Conservation (phyloP, 2,113 vertebrate species). For the Manacus vitellinus region DNA sequence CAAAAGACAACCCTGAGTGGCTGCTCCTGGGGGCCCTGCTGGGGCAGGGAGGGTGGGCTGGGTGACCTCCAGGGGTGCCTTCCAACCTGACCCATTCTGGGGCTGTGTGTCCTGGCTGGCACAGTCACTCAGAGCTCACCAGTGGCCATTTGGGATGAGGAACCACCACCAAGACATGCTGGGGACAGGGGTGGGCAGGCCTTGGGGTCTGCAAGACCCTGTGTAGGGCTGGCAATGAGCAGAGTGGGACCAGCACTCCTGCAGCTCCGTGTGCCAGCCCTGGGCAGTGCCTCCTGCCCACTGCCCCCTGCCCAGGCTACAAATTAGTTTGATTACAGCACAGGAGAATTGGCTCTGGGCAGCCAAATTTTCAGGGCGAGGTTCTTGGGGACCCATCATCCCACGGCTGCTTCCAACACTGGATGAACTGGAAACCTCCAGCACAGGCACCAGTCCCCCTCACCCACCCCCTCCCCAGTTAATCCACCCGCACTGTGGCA, state of each 20-base stretch:
- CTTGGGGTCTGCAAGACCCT: rapidly evolving
- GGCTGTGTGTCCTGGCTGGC: background rate
- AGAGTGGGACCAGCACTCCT: too few relatives aligned
- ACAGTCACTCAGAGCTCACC: background rate
- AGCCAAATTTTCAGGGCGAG: rapidly evolving
- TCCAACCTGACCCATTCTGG: background rate
- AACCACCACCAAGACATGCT: rapidly evolving
- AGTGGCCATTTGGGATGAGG: background rate
- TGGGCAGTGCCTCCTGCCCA: rapidly evolving
- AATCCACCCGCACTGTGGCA: background rate
- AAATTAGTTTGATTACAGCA: background rate
- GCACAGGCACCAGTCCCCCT: background rate
- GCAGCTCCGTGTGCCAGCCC: rapidly evolving
- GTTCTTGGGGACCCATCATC: background rate
- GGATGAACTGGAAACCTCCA: background rate
- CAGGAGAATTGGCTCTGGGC: background rate
- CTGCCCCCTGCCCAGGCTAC: background rate
- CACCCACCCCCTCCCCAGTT: rapidly evolving
- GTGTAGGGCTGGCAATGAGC: rapidly evolving
- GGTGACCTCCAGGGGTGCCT: background rate
- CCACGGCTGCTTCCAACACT: background rate
- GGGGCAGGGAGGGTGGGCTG: background rate
- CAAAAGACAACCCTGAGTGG: background rate
- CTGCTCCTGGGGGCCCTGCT: background rate
- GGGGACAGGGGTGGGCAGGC: rapidly evolving